Evolutionary conservation across 2,888 invertebrate genomes (phyloP).

Genomic region (Rapana venosa): DNA sequence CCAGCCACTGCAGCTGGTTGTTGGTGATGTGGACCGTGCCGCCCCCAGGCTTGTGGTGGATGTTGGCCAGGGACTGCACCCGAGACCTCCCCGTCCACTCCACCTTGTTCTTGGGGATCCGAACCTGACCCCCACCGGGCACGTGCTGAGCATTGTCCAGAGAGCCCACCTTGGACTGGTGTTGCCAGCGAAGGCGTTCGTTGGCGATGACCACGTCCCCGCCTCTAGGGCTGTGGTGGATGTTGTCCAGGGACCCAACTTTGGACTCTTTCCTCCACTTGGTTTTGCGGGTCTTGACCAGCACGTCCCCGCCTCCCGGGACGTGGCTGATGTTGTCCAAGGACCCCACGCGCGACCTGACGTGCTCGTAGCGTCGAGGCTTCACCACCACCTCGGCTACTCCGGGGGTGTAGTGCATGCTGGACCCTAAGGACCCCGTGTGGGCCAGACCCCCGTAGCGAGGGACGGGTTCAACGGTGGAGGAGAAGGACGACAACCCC

Average conservation of each 20-base stretch:
- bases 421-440: conserved; percentile 55
- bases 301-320: conserved; percentile 59
- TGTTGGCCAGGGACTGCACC: conserved; percentile 62
- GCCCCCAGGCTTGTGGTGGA: conserved; percentile 59
- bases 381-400: conserved; percentile 46
- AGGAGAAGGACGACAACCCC: background rate
- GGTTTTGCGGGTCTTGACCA: conserved; percentile 42
- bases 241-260: conserved; percentile 63
- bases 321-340: conserved; percentile 58
- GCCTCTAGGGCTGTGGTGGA: conserved; percentile 60
- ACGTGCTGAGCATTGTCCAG: conserved; percentile 90
- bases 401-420: conserved; percentile 64
- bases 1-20: conserved; percentile 59
- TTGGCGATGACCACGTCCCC: conserved; percentile 62
- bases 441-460: conserved; percentile 62
- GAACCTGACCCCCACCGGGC: conserved; percentile 81
- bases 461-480: conserved; percentile 49
- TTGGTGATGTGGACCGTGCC: conserved; percentile 58
- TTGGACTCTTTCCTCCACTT: conserved; percentile 62
- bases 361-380: conserved; percentile 48
- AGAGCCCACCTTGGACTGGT: conserved; percentile 90
- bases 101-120: conserved; percentile 58
- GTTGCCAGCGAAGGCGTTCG: conserved; percentile 79
- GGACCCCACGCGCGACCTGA: conserved; percentile 64
- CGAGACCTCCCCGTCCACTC: conserved; percentile 83